Percentiles rank a stretch among this genome's conserved stretches.
Conservation (phyloP, 2,888 invertebrate genomes). For the Bruchidius siliquastri region DNA sequence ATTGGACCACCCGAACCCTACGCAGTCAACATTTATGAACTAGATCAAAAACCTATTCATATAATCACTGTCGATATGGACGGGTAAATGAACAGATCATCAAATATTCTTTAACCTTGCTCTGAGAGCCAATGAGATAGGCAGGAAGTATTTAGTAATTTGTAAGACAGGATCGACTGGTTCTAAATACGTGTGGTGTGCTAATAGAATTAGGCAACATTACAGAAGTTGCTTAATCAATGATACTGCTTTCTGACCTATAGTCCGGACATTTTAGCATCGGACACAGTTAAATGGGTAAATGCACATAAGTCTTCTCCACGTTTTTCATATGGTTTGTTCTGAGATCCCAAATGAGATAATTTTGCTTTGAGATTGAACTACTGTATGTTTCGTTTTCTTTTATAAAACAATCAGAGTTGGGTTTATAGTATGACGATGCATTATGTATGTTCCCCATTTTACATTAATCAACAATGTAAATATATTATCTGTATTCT, state of each 20-base stretch:
- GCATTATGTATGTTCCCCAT: too few species aligned
- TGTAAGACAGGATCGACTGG: conserved; percentile 7
- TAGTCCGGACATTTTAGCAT: neutral
- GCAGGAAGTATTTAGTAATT: conserved; percentile 10
- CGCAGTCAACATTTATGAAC: neutral
- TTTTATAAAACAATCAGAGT: too few species aligned
- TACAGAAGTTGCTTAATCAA: neutral
- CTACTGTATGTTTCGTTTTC: too few species aligned
- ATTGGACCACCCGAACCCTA: neutral
- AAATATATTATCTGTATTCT: too few species aligned
- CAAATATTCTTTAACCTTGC: conserved; percentile 7
- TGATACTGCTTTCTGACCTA: neutral
- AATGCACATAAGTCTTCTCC: too few species aligned
- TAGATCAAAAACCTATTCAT: neutral
- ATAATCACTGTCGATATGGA: neutral
- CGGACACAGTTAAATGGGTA: too few species aligned
- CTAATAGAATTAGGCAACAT: neutral
- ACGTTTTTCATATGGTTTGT: too few species aligned
- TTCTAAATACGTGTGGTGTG: neutral
- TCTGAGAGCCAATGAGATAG: conserved; percentile 1
- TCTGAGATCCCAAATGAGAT: too few species aligned
- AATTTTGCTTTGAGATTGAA: too few species aligned
- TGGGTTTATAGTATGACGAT: too few species aligned
- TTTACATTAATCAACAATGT: too few species aligned
- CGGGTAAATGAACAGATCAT: conserved; percentile 2